Base-by-base conservation (phyloP, 2,113 vertebrate genomes). In the Camelus bactrianus region DNA sequence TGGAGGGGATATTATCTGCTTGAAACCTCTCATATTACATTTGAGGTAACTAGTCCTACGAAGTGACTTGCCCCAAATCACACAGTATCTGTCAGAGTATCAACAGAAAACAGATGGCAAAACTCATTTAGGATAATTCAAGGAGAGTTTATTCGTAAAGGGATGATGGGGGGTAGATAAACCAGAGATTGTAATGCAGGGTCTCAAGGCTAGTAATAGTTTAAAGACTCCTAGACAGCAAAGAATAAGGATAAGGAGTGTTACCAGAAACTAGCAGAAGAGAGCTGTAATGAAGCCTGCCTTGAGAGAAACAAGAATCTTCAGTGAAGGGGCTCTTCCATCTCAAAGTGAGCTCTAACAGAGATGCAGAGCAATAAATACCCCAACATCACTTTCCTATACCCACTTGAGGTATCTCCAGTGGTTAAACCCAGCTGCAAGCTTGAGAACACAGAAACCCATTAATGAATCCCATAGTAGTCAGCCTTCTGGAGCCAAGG, bases 41-140 rank as follows among this genome's bases (percentile, higher is more conserved):
- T 70, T 92, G 52, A 62, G 22, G 75, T 72, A 76, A 92, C 16
- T 86, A 60, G 46, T 80, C 6, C 14, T 83, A 35, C 32, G n/a
- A 70, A 92, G 52, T 52, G 9, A 91, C 58, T 81, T 73, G 72
- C 22, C 73, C 84, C 28, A 79, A 42, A 73, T 90, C 69, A 73
- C 42, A 93, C 20, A 46, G 14, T 64, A 35, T 69, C 76, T 84
- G 64, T 70, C 20, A 86, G 20, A 95, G 50, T 54, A 28, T 62
- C 54, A 82, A 46, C 24, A 91, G 69, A 91, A 82, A 97, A 54
- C 69, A 73, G 35, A 62, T 58, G 28, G 67, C 62, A 92, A 42
- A 77, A 88, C 32, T 0, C 38, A 94, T 83, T 54, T 67, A 89
- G 15, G 56, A 79, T 50, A 90, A 90, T 85, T 70, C 70, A 93